These are phyloP conservation scores for Heterochromis multidens DNA, from an alignment of 2,113 vertebrate species.

Conservation along the genomic window DNA sequence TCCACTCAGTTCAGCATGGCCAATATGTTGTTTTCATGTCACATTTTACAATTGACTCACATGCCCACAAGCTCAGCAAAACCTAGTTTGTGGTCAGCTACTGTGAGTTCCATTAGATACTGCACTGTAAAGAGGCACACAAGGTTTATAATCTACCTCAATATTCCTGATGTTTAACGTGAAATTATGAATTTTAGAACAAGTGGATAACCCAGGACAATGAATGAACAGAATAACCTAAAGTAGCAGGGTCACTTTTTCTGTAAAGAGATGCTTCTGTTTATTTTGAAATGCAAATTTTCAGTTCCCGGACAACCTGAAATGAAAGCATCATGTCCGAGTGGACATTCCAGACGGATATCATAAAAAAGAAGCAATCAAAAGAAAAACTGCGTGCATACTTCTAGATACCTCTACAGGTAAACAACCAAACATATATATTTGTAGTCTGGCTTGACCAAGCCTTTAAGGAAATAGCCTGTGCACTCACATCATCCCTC, in stretches of 20 bases:
- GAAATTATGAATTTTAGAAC: not conserved
- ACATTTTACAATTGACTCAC: slow-evolving; percentile 29
- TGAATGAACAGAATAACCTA: not conserved
- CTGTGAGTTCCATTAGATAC: not conserved
- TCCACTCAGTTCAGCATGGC: not conserved
- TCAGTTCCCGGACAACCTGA: not conserved
- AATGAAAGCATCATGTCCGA: not conserved
- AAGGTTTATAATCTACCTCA: not conserved
- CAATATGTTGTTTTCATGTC: slow-evolving; percentile 5
- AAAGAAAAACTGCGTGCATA: not conserved
- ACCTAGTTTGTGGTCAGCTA: slow-evolving; percentile 26
- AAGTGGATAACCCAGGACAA: not conserved
- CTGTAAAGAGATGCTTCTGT: not conserved
- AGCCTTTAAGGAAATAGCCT: not conserved
- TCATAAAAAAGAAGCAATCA: not conserved
- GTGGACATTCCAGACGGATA: not conserved
- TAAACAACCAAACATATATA: not conserved
- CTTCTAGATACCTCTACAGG: not conserved
- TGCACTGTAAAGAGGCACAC: not conserved
- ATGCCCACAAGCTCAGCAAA: slow-evolving; percentile 46
- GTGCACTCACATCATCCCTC: not conserved
- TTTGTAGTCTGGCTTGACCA: not conserved
- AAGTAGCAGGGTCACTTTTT: not conserved
- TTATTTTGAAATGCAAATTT: not conserved
- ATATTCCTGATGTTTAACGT: not conserved